Evolutionary conservation across 2,113 vertebrate species (phyloP).

Genomic region (Silurus glanis): DNA sequence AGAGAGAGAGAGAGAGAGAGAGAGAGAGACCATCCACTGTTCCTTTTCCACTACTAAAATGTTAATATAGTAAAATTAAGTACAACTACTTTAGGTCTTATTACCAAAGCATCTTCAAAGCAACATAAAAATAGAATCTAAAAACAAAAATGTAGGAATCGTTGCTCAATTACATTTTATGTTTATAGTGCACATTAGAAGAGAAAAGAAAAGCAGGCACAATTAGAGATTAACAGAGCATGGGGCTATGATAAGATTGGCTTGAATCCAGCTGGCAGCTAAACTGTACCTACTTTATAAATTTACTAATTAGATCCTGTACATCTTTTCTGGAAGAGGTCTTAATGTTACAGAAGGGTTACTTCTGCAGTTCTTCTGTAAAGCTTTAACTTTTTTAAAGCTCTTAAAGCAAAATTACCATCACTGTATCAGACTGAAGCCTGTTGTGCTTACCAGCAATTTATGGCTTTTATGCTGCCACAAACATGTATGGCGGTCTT

Average conservation of each 20-base stretch:
- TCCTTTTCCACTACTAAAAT: background rate
- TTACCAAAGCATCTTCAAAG: background rate
- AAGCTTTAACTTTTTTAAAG: background rate
- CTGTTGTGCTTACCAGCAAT: background rate
- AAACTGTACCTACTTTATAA: conserved; percentile 16
- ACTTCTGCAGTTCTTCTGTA: background rate
- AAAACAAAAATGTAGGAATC: background rate
- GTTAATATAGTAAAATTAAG: background rate
- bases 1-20: background rate
- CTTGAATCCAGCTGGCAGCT: background rate
- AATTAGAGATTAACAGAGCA: conserved; percentile 32
- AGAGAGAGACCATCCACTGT: background rate
- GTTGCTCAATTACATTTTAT: conserved; percentile 35
- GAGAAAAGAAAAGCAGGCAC: conserved; percentile 27
- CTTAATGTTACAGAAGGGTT: background rate
- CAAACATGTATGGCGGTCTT: background rate
- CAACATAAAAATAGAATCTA: conserved; percentile 24
- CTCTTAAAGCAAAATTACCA: background rate
- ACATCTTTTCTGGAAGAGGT: background rate
- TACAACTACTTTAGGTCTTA: background rate
- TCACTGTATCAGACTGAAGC: background rate
- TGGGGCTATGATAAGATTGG: conserved; percentile 24
- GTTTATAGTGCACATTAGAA: conserved; percentile 20
- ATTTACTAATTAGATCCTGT: conserved; percentile 24
- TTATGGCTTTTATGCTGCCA: background rate